Conservation (phyloP, 1,140 invertebrate genomes). For the Macrobrachium nipponense region DNA sequence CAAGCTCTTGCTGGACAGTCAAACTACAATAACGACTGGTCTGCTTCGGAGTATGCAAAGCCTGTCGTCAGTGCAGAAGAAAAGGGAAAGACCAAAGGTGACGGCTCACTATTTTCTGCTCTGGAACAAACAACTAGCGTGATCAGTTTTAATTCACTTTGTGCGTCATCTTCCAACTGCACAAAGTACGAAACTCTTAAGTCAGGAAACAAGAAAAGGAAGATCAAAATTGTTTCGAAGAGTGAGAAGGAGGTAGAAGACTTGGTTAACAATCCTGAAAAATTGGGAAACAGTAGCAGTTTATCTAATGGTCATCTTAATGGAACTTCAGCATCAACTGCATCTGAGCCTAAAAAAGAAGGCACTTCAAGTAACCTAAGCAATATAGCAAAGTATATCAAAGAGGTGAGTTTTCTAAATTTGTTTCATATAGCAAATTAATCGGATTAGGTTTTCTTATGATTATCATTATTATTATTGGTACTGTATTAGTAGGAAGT, state of each 20-base stretch:
- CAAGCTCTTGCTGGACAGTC: conserved; percentile 1
- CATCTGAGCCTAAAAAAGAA: conserved; percentile 5
- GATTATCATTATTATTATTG: too few species aligned
- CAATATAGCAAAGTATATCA: conserved; percentile 9
- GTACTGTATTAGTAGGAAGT: too few species aligned
- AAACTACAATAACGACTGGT: conserved; percentile 2
- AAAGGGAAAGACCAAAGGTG: background rate
- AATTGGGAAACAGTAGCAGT: background rate
- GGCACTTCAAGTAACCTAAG: conserved; percentile 1
- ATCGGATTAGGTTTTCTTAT: too few species aligned
- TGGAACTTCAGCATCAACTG: background rate
- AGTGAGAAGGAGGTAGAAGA: conserved; percentile 4
- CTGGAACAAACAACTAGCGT: conserved; percentile 23
- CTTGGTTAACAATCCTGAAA: background rate
- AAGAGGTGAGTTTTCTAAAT: conserved; percentile 11
- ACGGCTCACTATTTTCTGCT: conserved; percentile 10
- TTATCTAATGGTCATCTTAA: background rate
- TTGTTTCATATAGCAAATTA: too few species aligned
- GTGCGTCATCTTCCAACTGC: background rate
- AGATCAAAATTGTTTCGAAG: conserved; percentile 31
- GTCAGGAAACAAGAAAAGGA: conserved; percentile 31
- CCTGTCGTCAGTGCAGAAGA: background rate
- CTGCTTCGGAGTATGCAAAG: conserved; percentile 11
- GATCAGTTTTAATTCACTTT: conserved; percentile 9
- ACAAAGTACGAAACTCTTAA: conserved; percentile 32